Percentiles rank a stretch among this genome's conserved stretches.
phyloP scores from a whole-genome alignment of 2,888 invertebrate species.

The Reticulitermes lucifugus region DNA sequence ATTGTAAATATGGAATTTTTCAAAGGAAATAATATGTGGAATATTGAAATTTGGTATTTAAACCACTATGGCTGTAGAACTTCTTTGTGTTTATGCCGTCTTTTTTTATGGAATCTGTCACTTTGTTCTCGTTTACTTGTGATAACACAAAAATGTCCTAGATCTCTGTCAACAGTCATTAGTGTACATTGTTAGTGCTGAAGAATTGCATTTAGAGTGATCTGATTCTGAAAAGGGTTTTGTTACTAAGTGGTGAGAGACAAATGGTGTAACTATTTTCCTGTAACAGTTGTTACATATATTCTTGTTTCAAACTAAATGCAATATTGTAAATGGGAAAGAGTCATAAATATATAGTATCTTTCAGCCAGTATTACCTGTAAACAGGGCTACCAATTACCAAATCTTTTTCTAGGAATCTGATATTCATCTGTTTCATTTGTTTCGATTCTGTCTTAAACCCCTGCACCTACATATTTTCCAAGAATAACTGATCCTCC shows the following conservation, averaged over 20 bases:
- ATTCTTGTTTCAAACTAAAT: slow-evolving; percentile 1
- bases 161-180: background rate
- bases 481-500: too few species aligned
- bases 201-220: background rate
- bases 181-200: background rate
- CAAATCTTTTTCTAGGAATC: background rate
- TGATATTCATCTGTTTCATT: background rate
- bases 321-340: background rate
- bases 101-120: background rate
- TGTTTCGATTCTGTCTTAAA: background rate
- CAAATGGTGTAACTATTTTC: background rate
- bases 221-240: background rate
- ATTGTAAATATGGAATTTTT: slow-evolving; percentile 33
- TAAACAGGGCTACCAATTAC: background rate
- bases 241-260: background rate
- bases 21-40: slow-evolving; percentile 5
- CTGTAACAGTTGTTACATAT: background rate
- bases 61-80: slow-evolving; percentile 13
- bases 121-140: slow-evolving; percentile 16
- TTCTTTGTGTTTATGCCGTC: slow-evolving; percentile 4
- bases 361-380: background rate
- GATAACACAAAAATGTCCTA: background rate
- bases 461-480: too few species aligned
- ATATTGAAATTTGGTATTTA: slow-evolving; percentile 18
- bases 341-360: background rate